phyloP scores from a whole-genome alignment of 2,797 vertebrate genomes.

The Potorous gilbertii region DNA sequence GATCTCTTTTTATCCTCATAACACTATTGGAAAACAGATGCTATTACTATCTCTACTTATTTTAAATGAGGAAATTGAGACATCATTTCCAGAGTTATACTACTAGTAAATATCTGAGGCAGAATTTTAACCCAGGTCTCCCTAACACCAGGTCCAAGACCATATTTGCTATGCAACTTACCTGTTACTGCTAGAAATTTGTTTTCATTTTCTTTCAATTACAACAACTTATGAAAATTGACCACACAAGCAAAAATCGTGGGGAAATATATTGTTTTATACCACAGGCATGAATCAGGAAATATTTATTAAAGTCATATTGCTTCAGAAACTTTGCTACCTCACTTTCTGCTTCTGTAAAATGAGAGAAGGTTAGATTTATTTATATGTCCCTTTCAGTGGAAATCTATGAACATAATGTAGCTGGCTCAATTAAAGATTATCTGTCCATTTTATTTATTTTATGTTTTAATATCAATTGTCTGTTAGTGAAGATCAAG shows the following conservation, averaged over 20 bases:
- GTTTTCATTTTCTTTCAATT: too few species aligned
- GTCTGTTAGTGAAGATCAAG: not conserved
- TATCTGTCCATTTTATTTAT: not conserved
- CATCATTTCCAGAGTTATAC: too few species aligned
- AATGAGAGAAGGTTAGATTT: not conserved
- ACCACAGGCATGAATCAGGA: not conserved
- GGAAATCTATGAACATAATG: not conserved
- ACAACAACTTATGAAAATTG: too few species aligned
- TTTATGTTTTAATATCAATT: not conserved
- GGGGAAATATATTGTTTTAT: too few species aligned
- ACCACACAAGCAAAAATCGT: too few species aligned
- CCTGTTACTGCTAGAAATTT: too few species aligned
- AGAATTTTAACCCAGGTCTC: not conserved
- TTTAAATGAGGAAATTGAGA: too few species aligned
- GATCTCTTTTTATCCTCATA: too few species aligned
- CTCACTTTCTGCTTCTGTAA: not conserved
- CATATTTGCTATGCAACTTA: not conserved
- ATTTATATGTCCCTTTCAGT: not conserved
- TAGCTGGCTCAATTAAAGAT: not conserved
- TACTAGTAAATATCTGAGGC: not conserved
- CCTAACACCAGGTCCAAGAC: not conserved
- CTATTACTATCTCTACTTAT: too few species aligned
- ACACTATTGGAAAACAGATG: too few species aligned
- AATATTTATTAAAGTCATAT: not conserved
- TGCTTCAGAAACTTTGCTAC: not conserved